phyloP scores from a whole-genome alignment of 2,797 vertebrate genomes.

The Cyclopterus lumpus region DNA sequence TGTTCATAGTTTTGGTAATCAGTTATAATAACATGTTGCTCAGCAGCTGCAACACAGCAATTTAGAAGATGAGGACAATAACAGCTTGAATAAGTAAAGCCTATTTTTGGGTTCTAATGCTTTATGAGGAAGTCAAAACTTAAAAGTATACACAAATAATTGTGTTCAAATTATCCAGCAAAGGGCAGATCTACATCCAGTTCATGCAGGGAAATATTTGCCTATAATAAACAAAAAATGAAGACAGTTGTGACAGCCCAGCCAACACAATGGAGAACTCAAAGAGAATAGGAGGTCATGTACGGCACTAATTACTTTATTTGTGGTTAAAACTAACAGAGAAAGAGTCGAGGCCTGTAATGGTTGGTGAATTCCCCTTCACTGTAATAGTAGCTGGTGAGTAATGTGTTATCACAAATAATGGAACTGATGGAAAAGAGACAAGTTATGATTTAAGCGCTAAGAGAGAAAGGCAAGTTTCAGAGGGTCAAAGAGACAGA shows the following conservation, averaged over 20 bases:
- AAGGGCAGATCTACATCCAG: background rate
- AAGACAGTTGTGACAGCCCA: background rate
- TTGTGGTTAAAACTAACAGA: background rate
- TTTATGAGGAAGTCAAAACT: background rate
- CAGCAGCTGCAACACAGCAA: background rate
- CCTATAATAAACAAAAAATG: background rate
- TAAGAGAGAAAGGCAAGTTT: background rate
- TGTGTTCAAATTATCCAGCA: background rate
- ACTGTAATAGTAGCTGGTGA: background rate
- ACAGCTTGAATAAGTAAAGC: background rate
- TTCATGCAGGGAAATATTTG: background rate
- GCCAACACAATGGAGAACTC: background rate
- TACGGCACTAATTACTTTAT: background rate
- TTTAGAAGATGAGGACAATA: background rate
- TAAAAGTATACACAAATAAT: background rate
- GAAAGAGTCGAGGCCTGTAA: background rate
- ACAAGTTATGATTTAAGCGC: conserved; percentile 1
- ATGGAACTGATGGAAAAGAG: background rate
- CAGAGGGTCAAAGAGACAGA: background rate
- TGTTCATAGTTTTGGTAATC: background rate
- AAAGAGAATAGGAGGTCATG: background rate
- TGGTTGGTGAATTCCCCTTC: background rate
- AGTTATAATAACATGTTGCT: conserved; percentile 2
- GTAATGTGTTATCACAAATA: conserved; percentile 1
- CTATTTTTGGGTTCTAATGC: background rate